Evolutionary conservation across 1,140 invertebrate genomes (phyloP).

Genomic region (Trissolcus basalis): DNA sequence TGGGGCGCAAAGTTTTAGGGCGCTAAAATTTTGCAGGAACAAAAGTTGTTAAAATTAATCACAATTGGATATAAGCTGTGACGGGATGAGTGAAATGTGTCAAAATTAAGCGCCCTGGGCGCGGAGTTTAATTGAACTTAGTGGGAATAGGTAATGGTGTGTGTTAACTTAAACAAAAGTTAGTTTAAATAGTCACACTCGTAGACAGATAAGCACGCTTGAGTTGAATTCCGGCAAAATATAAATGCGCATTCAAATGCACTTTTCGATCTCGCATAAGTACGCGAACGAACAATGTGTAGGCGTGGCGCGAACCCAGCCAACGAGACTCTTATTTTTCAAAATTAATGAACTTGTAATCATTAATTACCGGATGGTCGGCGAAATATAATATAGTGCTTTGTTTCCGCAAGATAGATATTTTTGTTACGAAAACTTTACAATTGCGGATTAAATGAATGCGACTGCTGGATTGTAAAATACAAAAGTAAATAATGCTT

Average conservation of each 20-base stretch:
- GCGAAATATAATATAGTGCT: no score
- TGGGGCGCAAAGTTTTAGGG: background rate
- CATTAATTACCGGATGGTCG: no score
- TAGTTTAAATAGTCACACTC: slow-evolving; percentile 16
- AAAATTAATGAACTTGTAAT: no score
- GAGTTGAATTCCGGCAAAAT: background rate
- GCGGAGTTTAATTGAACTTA: slow-evolving; percentile 23
- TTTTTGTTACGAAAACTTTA: no score
- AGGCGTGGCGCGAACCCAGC: background rate
- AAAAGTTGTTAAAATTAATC: slow-evolving; percentile 11
- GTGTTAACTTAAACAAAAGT: slow-evolving; percentile 47
- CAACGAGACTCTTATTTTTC: no score
- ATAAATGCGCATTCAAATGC: slow-evolving; percentile 7
- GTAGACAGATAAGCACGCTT: slow-evolving; percentile 23
- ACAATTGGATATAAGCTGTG: slow-evolving; percentile 18
- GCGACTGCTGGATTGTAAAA: no score
- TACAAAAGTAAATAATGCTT: no score
- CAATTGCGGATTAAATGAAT: no score
- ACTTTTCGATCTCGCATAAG: slow-evolving; percentile 8
- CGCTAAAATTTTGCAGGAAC: background rate
- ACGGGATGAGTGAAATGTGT: slow-evolving; percentile 31
- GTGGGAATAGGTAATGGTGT: slow-evolving; percentile 27
- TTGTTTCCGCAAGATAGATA: no score
- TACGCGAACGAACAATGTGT: background rate
- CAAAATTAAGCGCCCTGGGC: slow-evolving; percentile 19